Conservation (phyloP, 2,888 invertebrate species). For the Craniophora ligustri region DNA sequence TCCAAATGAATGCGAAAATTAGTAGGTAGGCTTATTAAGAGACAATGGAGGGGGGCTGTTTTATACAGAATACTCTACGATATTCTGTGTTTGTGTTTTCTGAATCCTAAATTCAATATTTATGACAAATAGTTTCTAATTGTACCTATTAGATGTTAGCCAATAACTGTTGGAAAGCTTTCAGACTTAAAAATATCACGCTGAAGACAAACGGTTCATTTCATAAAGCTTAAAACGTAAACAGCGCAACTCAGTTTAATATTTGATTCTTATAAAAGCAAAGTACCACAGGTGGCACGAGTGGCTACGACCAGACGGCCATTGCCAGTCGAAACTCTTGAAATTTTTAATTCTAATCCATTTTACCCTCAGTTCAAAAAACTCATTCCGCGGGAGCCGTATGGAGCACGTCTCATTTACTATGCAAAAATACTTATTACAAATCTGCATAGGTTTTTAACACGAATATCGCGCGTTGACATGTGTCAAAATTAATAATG, state of each 20-base stretch:
- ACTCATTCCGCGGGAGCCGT: slow-evolving; percentile 7
- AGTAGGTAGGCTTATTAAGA: too few relatives aligned
- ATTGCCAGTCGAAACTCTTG: slow-evolving; percentile 10
- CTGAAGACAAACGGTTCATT: too few relatives aligned
- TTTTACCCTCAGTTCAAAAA: slow-evolving; percentile 16
- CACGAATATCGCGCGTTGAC: slow-evolving; percentile 11
- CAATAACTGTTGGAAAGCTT: too few relatives aligned
- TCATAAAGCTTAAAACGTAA: too few relatives aligned
- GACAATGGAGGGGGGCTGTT: too few relatives aligned
- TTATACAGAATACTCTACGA: too few relatives aligned
- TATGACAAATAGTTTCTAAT: too few relatives aligned
- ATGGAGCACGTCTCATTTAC: slow-evolving; percentile 11
- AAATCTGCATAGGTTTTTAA: slow-evolving; percentile 7
- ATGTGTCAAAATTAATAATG: slow-evolving; percentile 45
- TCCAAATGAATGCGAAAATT: too few relatives aligned
- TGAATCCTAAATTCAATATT: too few relatives aligned
- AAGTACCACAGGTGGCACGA: slow-evolving; percentile 10
- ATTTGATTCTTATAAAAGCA: slow-evolving; percentile 1
- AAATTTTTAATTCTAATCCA: slow-evolving; percentile 35
- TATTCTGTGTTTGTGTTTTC: too few relatives aligned
- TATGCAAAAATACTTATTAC: slow-evolving; percentile 24
- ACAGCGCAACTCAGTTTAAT: background rate
- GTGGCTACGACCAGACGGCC: background rate
- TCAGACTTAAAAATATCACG: too few relatives aligned
- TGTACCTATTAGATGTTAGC: too few relatives aligned